These are phyloP conservation scores for Megalops cyprinoides DNA, from an alignment of 2,797 vertebrate genomes.

Conservation along the genomic window DNA sequence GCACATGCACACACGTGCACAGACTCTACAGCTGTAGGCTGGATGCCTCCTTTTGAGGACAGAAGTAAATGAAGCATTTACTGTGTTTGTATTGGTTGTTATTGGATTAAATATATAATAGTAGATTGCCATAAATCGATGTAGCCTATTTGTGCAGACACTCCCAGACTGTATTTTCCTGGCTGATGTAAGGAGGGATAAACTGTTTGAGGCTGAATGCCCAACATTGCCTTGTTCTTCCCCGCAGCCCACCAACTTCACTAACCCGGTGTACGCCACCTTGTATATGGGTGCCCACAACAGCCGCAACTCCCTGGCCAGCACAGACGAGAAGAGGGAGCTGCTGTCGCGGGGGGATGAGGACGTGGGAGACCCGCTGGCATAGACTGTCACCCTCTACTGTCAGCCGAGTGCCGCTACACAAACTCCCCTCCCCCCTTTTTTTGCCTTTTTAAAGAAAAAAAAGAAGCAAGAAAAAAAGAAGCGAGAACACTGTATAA, in stretches of 20 bases:
- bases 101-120: too few species aligned
- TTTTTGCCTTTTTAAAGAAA: slow-evolving; percentile 74
- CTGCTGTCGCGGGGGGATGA: slow-evolving; percentile 90
- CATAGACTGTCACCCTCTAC: slow-evolving; percentile 69
- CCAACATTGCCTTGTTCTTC: neutral
- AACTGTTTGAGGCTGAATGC: neutral
- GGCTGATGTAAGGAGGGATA: too few species aligned
- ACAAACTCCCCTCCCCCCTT: slow-evolving; percentile 55
- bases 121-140: too few species aligned
- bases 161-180: too few species aligned
- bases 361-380: slow-evolving; percentile 91
- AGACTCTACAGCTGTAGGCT: too few species aligned
- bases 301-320: slow-evolving; percentile 95
- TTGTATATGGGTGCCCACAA: slow-evolving; percentile 96
- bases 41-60: too few species aligned
- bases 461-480: slow-evolving; percentile 73
- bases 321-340: slow-evolving; percentile 97
- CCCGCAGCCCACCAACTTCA: slow-evolving; percentile 93
- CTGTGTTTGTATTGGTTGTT: too few species aligned
- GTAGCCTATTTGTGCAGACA: too few species aligned
- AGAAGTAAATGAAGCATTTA: too few species aligned
- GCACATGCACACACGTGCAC: too few species aligned
- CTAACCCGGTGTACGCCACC: slow-evolving; percentile 95
- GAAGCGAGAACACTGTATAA: slow-evolving; percentile 89
- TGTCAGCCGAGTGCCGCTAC: slow-evolving; percentile 55